These are phyloP conservation scores for Danionella dracula DNA, from an alignment of 2,797 vertebrate species.

Conservation along the genomic window DNA sequence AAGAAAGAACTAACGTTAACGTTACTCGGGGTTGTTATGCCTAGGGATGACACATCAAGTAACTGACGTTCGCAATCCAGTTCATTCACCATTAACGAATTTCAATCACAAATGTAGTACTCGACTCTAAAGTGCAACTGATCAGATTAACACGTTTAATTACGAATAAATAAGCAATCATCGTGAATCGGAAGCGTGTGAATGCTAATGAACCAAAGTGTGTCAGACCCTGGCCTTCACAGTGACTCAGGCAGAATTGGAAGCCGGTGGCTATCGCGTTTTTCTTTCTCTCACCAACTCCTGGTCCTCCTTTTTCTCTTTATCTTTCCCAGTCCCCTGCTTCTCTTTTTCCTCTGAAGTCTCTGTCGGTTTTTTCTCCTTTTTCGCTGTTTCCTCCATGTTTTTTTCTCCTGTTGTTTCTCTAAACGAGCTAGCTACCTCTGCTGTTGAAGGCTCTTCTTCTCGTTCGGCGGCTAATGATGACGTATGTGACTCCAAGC, in stretches of 20 bases:
- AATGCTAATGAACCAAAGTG: neutral
- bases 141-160: too few species aligned
- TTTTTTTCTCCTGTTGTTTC: conserved; percentile 24
- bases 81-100: neutral
- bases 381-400: conserved; percentile 75
- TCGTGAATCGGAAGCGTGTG: too few species aligned
- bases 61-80: neutral
- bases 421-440: neutral
- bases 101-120: neutral
- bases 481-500: too few species aligned
- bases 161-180: too few species aligned
- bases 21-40: too few species aligned
- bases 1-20: too few species aligned
- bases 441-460: neutral
- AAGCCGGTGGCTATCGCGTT: neutral
- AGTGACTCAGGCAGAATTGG: conserved; percentile 70
- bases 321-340: conserved; percentile 68
- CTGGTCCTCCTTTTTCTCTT: conserved; percentile 77
- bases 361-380: conserved; percentile 68
- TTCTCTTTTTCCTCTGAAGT: conserved; percentile 73
- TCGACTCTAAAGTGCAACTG: neutral
- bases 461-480: neutral
- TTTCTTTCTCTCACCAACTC: conserved; percentile 63
- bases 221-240: neutral
- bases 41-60: neutral